Base-by-base conservation (phyloP, 2,797 vertebrate species). In the Diglossa cyanea region DNA sequence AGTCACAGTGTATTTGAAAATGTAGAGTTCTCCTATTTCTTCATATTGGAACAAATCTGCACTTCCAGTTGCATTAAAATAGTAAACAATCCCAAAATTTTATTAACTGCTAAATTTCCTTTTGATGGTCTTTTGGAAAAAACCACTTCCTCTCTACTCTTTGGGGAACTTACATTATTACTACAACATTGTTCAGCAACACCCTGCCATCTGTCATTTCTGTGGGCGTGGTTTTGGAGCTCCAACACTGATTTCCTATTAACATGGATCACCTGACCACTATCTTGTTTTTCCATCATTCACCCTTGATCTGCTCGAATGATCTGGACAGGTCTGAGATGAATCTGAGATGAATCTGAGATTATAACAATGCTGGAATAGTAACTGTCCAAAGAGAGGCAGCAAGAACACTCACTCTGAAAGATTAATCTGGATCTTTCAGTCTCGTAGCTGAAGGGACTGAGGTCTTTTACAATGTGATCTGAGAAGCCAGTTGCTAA, bases 1-100 rank as follows among this genome's bases (percentile, higher is more conserved):
- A 83, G 39, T 91, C 53, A 94, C 9, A 90, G 17, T 17, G 10
- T 42, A 71, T 45, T 42, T 90, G 65, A 80, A 95, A 97, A 76
- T 44, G 26, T 6, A 47, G 51, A 89, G 39, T 70, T 47, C 11
- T 88, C 58, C n/a, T 48, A 79, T 77, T 33, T 63, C 45, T 85
- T 89, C 33, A 62, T 2, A 2, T 18, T 77, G 35, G 33, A 72
- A 70, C 31, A 80, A 67, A 93, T 71, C 61, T 90, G 44, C 13
- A 68, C 72, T 95, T 96, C 62, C 62, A 94, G 91, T 92, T 90
- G 68, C 74, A 93, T 20, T 55, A 94, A 70, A 83, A 85, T 33
- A 95, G 54, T 80, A 95, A 86, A 89, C 45, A 74, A 83, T 45
- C 17, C n/a, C 26, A 68, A 78, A 40, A 71, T 54, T 45, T 75